Evolutionary conservation across 1,140 invertebrate species (phyloP), one percentile per base, ranked within the genome.

Genomic region (Diabrotica undecimpunctata): DNA sequence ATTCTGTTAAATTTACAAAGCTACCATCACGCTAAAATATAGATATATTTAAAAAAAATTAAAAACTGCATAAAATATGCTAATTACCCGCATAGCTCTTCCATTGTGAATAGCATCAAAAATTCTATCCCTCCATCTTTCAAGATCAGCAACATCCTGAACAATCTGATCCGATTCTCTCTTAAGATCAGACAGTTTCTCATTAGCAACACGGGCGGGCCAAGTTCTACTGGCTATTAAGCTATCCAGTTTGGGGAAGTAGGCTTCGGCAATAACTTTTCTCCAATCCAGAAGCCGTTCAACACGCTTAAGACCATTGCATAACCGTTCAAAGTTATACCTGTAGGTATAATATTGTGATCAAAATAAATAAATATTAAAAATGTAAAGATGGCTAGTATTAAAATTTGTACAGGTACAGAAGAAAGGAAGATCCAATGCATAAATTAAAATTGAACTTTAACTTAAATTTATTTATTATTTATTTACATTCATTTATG

Each of bases 61-160:
- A 8, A 93, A 35, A 67, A 93, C 81, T 59, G 25, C 1, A 25
- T 25, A 25, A 25, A 25, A 25, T 25, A 25, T 25, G 4, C 4
- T 25, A 2, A 10, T 51, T 51, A 53, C 63, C 76, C 84, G 73
- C 12, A 78, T 65, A 11, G 88, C 83, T 25, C 82, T 77, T 37
- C 87, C 88, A 39, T 84, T 84, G 53, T 90, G 85, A 55, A 94
- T 88, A 11, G 90, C 91, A 58, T 88, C 85, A n/a, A 84, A 81
- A 67, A 93, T 87, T 35, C 90, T 82, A 70, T 90, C 88, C 3
- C 88, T 80, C 89, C 90, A 93, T 52, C 85, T 83, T 70, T 90
- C 86, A 68, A 94, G 50, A 70, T 90, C 84, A 3, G 84, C 78
- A 6, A 93, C 79, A 65, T 91, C 81, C 72, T 87, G 82, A 4